phyloP scores from a whole-genome alignment of 2,113 vertebrate species.

The Crocuta crocuta region DNA sequence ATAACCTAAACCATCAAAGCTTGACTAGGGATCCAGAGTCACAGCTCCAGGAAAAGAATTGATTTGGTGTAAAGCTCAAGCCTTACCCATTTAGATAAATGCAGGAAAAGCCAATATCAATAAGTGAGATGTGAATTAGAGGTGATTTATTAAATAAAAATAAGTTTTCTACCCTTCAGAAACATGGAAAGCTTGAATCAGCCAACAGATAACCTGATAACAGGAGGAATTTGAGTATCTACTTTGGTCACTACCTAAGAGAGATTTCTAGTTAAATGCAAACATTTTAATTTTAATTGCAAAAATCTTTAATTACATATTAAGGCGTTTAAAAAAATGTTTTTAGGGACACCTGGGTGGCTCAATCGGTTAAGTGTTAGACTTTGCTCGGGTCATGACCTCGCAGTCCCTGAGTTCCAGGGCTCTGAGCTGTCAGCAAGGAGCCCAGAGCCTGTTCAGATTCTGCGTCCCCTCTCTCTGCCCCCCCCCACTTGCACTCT shows the following conservation, averaged over 20 bases:
- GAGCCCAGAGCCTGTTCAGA: too few species aligned
- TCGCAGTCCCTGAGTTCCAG: too few species aligned
- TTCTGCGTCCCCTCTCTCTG: too few species aligned
- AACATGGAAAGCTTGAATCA: background rate
- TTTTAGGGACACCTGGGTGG: background rate
- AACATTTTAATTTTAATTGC: constrained; percentile 48
- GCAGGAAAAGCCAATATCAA: background rate
- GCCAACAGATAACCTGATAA: background rate
- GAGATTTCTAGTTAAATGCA: constrained; percentile 17
- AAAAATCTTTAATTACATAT: constrained; percentile 46
- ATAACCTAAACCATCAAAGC: background rate
- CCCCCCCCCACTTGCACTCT: too few species aligned
- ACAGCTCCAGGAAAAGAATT: constrained; percentile 14
- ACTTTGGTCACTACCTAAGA: constrained; percentile 1
- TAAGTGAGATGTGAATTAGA: background rate
- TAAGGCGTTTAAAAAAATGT: background rate
- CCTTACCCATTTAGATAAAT: constrained; percentile 12
- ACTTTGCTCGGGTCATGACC: too few species aligned
- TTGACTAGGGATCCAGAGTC: constrained; percentile 23
- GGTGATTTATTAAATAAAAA: constrained; percentile 36
- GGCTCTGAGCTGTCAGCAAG: too few species aligned
- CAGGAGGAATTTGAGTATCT: background rate
- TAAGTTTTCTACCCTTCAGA: constrained; percentile 16
- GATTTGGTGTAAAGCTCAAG: background rate
- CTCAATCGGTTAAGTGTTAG: too few species aligned